Evolutionary conservation across 2,113 vertebrate species (phyloP), one percentile per base, ranked within the genome.

Genomic region (Archocentrus centrarchus): DNA sequence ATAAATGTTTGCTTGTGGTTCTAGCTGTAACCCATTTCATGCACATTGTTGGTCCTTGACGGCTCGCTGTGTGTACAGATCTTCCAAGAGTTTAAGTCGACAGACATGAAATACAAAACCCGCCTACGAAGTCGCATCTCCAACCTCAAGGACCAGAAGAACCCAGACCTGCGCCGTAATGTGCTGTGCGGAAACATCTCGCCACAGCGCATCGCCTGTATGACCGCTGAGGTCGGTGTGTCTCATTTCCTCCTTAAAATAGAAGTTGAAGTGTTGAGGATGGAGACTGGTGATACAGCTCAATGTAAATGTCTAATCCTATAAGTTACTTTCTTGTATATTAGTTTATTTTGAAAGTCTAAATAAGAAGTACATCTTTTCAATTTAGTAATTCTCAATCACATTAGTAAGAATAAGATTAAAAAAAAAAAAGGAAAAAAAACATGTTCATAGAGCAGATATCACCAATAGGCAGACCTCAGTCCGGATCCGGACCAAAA

Each of bases 121-220:
- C 96, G 98, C 0, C 95, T 99, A 24, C 95, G 98, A 84, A 99
- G 98, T 93, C 96, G 98, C 17, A 97, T 99, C 92, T 97, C 98
- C 18, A 99, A 99, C 86, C 96, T 99, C 78, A 98, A 97, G 93
- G 98, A 99, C 82, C 97, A 97, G 81, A 99, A 98, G 94, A 99
- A 99, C 27, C 98, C 98, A 0, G 97, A 97, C 47, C 95, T 99
- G 88, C 96, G 98, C 1, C 96, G 97, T 8, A 98, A 97, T 0
- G 98, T 99, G 35, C 93, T 99, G 15, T 97, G 97, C 47, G 98
- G 98, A 0, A 95, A 94, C 85, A 98, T 99, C 22, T 94, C 95
- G 0, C 91, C 98, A 0, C 96, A 97, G 59, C 96, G 97, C 93
- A 98, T 99, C 0, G 97, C 98, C 0, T 95, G 92, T 91, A 99